Conservation (phyloP, 2,888 invertebrate genomes). For the Drosophila neutralis region DNA sequence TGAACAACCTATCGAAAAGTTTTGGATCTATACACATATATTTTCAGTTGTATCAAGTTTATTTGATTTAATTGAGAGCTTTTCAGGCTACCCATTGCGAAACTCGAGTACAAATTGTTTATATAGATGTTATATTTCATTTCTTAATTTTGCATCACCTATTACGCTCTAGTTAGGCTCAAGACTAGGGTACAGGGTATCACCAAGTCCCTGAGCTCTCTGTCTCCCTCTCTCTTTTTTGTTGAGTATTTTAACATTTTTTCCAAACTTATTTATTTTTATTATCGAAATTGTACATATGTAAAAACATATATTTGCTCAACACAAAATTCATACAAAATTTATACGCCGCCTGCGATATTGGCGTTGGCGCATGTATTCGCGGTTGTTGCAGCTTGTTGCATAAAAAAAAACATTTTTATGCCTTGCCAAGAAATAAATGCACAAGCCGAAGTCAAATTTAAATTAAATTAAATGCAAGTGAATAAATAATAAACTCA, state of each 20-base stretch:
- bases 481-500: slow-evolving; percentile 42
- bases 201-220: neutral
- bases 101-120: neutral
- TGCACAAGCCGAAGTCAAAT: slow-evolving; percentile 11
- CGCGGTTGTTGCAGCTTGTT: slow-evolving; percentile 21
- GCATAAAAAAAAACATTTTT: slow-evolving; percentile 30
- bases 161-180: neutral
- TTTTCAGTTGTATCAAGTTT: neutral
- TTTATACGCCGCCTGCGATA: slow-evolving; percentile 29
- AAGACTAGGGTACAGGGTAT: neutral
- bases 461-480: slow-evolving; percentile 29
- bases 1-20: neutral
- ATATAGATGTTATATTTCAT: neutral
- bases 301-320: slow-evolving; percentile 8
- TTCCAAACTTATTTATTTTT: slow-evolving; percentile 14
- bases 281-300: slow-evolving; percentile 20
- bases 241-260: neutral
- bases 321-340: slow-evolving; percentile 47
- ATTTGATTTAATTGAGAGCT: neutral
- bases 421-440: slow-evolving; percentile 23
- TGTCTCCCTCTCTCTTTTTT: too few species aligned
- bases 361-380: slow-evolving; percentile 27
- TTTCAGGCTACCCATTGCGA: neutral
- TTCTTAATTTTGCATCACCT: neutral
- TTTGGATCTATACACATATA: neutral